Evolutionary conservation across 2,113 vertebrate genomes (phyloP).

Genomic region (Macquaria australasica): DNA sequence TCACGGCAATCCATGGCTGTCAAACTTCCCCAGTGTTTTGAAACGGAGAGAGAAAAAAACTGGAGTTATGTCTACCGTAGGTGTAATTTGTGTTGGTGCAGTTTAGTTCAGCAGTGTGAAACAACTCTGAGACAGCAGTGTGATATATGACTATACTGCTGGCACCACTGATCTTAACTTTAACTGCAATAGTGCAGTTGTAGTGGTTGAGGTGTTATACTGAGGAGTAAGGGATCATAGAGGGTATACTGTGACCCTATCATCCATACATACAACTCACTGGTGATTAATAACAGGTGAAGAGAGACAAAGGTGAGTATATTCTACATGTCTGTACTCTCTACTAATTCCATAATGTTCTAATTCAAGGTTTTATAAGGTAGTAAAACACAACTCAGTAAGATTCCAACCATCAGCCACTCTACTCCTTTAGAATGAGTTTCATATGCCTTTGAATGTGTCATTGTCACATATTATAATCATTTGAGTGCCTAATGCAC

Average conservation of each 20-base stretch:
- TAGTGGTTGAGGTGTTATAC: conserved; percentile 68
- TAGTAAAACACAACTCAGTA: conserved; percentile 21
- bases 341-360: conserved; percentile 22
- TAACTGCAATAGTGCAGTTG: conserved; percentile 69
- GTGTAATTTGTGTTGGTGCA: conserved; percentile 74
- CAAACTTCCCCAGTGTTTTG: conserved; percentile 41
- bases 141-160: conserved; percentile 69
- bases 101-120: conserved; percentile 73
- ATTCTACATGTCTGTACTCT: conserved; percentile 10
- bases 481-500: background rate
- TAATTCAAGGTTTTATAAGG: conserved; percentile 38
- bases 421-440: background rate
- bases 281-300: conserved; percentile 59
- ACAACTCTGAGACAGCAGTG: conserved; percentile 69
- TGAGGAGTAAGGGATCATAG: conserved; percentile 58
- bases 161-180: conserved; percentile 74
- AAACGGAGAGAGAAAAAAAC: conserved; percentile 41
- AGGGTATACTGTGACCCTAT: conserved; percentile 41
- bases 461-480: conserved; percentile 40
- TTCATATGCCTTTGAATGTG: conserved; percentile 31
- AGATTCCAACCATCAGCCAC: conserved; percentile 23
- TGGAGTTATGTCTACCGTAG: conserved; percentile 43
- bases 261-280: conserved; percentile 39
- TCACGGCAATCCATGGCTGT: conserved; percentile 43
- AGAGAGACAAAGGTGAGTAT: conserved; percentile 44